Evolutionary conservation across 2,797 vertebrate genomes (phyloP).

Genomic region (Danio kyathit): DNA sequence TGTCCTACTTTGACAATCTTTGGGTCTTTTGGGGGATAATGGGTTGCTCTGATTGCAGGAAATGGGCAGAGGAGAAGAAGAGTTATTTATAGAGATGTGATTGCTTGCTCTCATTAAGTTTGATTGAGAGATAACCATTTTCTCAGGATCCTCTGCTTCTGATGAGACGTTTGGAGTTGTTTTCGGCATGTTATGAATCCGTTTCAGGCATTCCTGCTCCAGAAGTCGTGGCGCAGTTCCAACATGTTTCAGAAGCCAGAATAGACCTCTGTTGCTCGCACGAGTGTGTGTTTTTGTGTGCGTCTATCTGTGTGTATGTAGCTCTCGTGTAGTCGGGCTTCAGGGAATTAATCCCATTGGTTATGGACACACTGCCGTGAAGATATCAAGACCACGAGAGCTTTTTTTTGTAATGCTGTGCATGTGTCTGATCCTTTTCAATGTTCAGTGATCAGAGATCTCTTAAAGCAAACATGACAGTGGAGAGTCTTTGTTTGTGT

Average conservation of each 20-base stretch:
- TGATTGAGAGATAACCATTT: conserved; percentile 2
- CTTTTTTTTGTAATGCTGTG: conserved; percentile 18
- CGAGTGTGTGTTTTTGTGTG: not conserved
- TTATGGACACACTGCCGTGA: conserved; percentile 43
- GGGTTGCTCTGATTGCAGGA: conserved; percentile 25
- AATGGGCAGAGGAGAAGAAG: conserved; percentile 33
- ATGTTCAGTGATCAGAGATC: conserved; percentile 19
- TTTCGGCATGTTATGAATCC: conserved; percentile 14
- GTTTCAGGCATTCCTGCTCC: conserved; percentile 25
- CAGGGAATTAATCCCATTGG: conserved; percentile 51
- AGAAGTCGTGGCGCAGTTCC: conserved; percentile 13
- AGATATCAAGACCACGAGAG: conserved; percentile 37
- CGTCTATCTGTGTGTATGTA: not conserved
- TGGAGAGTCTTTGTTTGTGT: conserved; percentile 5
- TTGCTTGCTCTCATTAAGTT: conserved; percentile 20
- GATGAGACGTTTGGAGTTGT: conserved; percentile 7
- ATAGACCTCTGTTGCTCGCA: not conserved
- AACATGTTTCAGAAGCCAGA: conserved; percentile 33
- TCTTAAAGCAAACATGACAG: not conserved
- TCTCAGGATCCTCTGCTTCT: not conserved
- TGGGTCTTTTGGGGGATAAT: conserved; percentile 23
- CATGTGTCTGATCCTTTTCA: conserved; percentile 1
- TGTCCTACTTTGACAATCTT: not conserved
- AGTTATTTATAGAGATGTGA: conserved; percentile 42
- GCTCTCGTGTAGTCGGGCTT: conserved; percentile 34